phyloP scores from a whole-genome alignment of 2,888 invertebrate species.

The Sussaba pulchella region DNA sequence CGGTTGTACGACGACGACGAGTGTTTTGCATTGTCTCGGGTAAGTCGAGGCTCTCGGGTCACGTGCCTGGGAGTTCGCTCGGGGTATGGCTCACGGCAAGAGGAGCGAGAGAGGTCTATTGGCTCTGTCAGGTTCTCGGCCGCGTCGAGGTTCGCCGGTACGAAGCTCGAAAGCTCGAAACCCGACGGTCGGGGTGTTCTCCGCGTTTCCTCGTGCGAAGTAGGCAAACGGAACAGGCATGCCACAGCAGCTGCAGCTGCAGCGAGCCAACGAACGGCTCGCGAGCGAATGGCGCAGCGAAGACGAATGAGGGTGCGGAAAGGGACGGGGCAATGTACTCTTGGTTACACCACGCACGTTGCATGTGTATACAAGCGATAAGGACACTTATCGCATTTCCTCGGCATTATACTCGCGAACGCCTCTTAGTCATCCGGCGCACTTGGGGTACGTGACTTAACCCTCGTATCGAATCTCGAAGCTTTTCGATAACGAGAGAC shows the following conservation, averaged over 20 bases:
- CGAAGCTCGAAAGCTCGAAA: constrained; percentile 17
- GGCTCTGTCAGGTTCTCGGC: constrained; percentile 54
- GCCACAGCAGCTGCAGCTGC: background rate
- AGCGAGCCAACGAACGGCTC: no score
- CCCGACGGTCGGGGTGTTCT: background rate
- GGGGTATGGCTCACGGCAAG: constrained; percentile 34
- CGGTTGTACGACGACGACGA: constrained; percentile 47
- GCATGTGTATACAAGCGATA: constrained; percentile 20
- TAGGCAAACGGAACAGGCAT: constrained; percentile 31
- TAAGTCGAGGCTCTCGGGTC: constrained; percentile 59
- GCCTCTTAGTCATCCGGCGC: background rate
- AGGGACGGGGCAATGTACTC: constrained; percentile 33
- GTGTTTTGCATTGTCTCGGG: constrained; percentile 64
- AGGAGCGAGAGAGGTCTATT: constrained; percentile 45
- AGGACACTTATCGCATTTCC: constrained; percentile 49
- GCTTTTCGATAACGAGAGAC: constrained; percentile 26
- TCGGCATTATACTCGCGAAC: constrained; percentile 29
- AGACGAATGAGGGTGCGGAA: constrained; percentile 36
- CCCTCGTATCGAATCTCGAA: constrained; percentile 3
- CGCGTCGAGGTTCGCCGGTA: background rate
- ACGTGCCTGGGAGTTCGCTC: constrained; percentile 50
- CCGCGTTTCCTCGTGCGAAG: background rate
- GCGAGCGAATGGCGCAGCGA: constrained; percentile 6
- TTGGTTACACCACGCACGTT: no score
- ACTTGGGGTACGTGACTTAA: constrained; percentile 21